phyloP scores from a whole-genome alignment of 2,888 invertebrate species.

The Eupithecia centaureata region DNA sequence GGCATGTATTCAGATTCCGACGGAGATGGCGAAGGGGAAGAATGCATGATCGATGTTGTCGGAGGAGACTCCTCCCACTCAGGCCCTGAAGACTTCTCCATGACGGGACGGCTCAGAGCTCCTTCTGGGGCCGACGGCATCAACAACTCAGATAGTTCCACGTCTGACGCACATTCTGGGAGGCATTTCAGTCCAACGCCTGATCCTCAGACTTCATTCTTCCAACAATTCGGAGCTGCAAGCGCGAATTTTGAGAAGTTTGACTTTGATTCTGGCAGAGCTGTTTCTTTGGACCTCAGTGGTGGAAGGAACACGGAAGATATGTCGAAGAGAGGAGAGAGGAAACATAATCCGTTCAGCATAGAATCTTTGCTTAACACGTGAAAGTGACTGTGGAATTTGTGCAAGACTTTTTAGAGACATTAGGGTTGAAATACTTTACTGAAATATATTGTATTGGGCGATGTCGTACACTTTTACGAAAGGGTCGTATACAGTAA shows the following conservation, averaged over 20 bases:
- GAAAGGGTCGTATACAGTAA: neutral
- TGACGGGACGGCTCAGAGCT: slow-evolving; percentile 84
- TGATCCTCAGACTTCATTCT: slow-evolving; percentile 76
- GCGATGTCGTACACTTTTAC: neutral
- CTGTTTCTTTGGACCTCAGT: slow-evolving; percentile 79
- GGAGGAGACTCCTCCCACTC: slow-evolving; percentile 90
- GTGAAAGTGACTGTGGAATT: slow-evolving; percentile 82
- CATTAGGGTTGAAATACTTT: slow-evolving; percentile 45
- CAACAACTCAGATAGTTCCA: slow-evolving; percentile 84
- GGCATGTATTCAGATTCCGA: slow-evolving; percentile 85
- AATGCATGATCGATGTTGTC: slow-evolving; percentile 93
- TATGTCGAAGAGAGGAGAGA: slow-evolving; percentile 82
- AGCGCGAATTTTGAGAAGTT: slow-evolving; percentile 76
- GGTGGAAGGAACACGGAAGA: slow-evolving; percentile 73
- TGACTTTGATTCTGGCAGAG: slow-evolving; percentile 79
- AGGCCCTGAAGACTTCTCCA: slow-evolving; percentile 85
- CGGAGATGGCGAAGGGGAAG: slow-evolving; percentile 85
- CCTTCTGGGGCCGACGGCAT: slow-evolving; percentile 84
- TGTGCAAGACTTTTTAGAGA: slow-evolving; percentile 55
- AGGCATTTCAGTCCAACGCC: slow-evolving; percentile 78
- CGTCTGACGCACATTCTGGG: slow-evolving; percentile 75
- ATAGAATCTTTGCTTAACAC: slow-evolving; percentile 93
- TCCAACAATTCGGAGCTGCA: slow-evolving; percentile 72
- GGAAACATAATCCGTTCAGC: slow-evolving; percentile 93
- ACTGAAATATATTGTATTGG: neutral